These are phyloP conservation scores for Hypolimnas misippus DNA, from an alignment of 2,888 invertebrate species.

Conservation along the genomic window DNA sequence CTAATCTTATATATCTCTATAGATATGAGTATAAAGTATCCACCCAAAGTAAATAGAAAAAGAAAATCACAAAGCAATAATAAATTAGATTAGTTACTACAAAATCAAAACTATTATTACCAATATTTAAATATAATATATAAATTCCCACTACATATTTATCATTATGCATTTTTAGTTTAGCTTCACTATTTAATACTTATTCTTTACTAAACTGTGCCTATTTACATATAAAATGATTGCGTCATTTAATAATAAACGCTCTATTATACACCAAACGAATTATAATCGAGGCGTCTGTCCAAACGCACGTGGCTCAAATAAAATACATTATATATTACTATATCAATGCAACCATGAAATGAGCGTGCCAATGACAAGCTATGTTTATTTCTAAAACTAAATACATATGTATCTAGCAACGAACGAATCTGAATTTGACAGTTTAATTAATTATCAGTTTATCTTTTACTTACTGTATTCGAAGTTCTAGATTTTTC, in stretches of 20 bases:
- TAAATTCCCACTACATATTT: too few species aligned
- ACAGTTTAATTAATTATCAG: constrained; percentile 1
- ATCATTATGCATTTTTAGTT: too few species aligned
- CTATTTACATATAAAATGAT: too few species aligned
- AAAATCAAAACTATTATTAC: too few species aligned
- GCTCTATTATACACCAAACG: constrained; percentile 14
- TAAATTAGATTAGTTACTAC: too few species aligned
- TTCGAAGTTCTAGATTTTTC: background rate
- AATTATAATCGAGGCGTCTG: background rate
- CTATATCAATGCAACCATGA: constrained; percentile 48
- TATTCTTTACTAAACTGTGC: too few species aligned
- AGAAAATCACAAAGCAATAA: too few species aligned
- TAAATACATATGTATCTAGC: constrained; percentile 1
- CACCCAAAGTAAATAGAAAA: too few species aligned
- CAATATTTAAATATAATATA: too few species aligned
- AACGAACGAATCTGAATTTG: background rate
- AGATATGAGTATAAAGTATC: too few species aligned
- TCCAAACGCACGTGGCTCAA: constrained; percentile 51
- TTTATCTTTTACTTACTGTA: background rate
- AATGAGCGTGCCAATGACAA: constrained; percentile 48
- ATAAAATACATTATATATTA: constrained; percentile 56
- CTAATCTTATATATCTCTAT: too few species aligned
- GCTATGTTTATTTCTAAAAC: constrained; percentile 2
- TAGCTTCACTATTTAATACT: too few species aligned
- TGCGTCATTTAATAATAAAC: background rate